Percentiles rank a stretch among this genome's conserved stretches.
These are phyloP conservation scores for Hyles lineata DNA, from an alignment of 2,888 invertebrate genomes.

Conservation along the genomic window DNA sequence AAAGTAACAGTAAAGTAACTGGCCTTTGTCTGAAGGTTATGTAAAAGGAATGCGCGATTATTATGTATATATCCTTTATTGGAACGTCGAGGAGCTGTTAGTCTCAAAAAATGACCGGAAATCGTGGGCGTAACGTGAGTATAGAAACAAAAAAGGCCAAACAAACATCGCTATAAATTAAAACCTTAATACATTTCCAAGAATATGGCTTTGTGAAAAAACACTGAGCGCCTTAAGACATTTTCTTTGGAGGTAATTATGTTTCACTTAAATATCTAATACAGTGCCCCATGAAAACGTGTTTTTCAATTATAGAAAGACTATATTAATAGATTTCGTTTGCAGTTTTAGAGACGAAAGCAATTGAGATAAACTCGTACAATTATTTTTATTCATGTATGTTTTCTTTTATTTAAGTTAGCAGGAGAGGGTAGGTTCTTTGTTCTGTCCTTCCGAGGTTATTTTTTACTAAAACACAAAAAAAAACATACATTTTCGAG, in stretches of 20 bases:
- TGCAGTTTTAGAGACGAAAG: background rate
- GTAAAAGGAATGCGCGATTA: slow-evolving; percentile 8
- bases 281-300: background rate
- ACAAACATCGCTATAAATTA: background rate
- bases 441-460: too few species aligned
- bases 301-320: background rate
- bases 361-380: too few species aligned
- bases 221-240: too few species aligned
- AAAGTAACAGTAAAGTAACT: slow-evolving; percentile 19
- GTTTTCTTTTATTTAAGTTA: too few species aligned
- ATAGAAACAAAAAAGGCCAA: background rate
- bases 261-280: too few species aligned
- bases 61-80: slow-evolving; percentile 4
- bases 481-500: too few species aligned
- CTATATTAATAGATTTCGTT: background rate
- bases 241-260: too few species aligned
- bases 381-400: too few species aligned
- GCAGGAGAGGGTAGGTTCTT: too few species aligned
- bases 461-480: too few species aligned
- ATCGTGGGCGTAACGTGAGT: background rate
- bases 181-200: background rate
- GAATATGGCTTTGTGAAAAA: too few species aligned
- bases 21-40: slow-evolving; percentile 5
- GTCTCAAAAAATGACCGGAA: background rate
- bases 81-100: slow-evolving; percentile 10